Evolutionary conservation across 2,113 vertebrate genomes (phyloP).

Genomic region (Atlantisia rogersi): DNA sequence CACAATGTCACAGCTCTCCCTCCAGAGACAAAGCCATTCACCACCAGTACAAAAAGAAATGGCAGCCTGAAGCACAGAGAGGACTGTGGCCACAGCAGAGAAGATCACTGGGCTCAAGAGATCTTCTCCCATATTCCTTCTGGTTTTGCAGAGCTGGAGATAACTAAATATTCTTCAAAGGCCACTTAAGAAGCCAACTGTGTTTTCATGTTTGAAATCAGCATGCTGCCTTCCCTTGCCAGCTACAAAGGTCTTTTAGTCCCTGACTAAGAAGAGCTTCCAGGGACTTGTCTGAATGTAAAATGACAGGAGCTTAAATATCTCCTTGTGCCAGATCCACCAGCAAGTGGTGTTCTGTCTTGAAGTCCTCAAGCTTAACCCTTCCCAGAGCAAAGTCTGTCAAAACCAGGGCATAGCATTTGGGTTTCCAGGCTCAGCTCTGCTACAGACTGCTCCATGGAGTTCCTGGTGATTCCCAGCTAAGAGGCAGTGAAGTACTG

Average conservation of each 20-base stretch:
- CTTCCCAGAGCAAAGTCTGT: background rate
- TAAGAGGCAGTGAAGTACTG: background rate
- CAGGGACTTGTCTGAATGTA: background rate
- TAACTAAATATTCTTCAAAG: background rate
- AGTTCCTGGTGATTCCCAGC: background rate
- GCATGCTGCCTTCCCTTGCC: background rate
- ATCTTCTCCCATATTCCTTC: background rate
- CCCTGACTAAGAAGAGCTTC: background rate
- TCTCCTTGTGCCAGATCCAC: background rate
- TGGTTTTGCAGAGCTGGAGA: background rate
- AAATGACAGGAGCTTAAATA: background rate
- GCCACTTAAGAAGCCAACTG: background rate
- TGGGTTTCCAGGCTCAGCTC: background rate
- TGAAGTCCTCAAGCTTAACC: background rate
- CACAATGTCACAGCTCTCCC: background rate
- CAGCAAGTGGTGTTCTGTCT: background rate
- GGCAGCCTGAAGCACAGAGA: background rate
- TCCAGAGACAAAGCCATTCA: background rate
- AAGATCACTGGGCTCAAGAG: background rate
- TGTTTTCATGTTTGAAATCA: background rate
- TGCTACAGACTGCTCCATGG: background rate
- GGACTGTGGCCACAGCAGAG: background rate
- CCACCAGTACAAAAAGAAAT: background rate
- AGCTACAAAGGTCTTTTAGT: background rate
- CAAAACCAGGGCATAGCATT: background rate